Percentiles rank a stretch among this genome's conserved stretches.
Conservation (phyloP, 2,797 vertebrate species). For the Coendou prehensilis region DNA sequence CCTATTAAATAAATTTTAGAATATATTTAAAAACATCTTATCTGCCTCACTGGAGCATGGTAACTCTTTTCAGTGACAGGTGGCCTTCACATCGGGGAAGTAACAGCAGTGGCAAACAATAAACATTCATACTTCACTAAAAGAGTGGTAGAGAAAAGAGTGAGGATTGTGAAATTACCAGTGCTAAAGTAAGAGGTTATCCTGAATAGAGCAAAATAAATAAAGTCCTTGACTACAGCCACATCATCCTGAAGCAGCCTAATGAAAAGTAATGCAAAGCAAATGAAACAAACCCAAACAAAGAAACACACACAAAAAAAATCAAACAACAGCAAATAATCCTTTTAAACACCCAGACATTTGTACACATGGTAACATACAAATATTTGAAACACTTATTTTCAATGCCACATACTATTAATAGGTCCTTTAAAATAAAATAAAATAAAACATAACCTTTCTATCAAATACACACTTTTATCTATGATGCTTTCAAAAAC, state of each 20-base stretch:
- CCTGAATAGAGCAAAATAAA: slow-evolving; percentile 72
- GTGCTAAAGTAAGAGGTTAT: slow-evolving; percentile 68
- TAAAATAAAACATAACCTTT: not conserved
- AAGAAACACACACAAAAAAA: not conserved
- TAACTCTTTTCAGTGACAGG: slow-evolving; percentile 87
- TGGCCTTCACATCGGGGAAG: slow-evolving; percentile 81
- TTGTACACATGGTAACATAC: not conserved
- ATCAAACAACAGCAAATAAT: slow-evolving; percentile 37
- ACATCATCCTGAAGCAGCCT: slow-evolving; percentile 68
- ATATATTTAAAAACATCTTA: slow-evolving; percentile 79
- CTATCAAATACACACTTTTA: not conserved
- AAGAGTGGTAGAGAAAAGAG: slow-evolving; percentile 39
- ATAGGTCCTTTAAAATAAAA: slow-evolving; percentile 7
- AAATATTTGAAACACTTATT: slow-evolving; percentile 42
- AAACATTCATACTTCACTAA: slow-evolving; percentile 72
- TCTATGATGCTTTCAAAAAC: not conserved
- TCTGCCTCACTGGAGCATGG: slow-evolving; percentile 85
- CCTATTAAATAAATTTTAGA: slow-evolving; percentile 89
- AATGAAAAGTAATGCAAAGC: slow-evolving; percentile 64
- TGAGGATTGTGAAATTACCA: slow-evolving; percentile 60
- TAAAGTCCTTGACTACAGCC: slow-evolving; percentile 76
- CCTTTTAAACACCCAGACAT: slow-evolving; percentile 2
- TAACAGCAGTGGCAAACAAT: slow-evolving; percentile 67
- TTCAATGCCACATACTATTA: not conserved
- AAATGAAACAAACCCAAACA: slow-evolving; percentile 38